Evolutionary conservation across 2,888 invertebrate species (phyloP), one percentile per base, ranked within the genome.

Genomic region (Heliconius ethilla): DNA sequence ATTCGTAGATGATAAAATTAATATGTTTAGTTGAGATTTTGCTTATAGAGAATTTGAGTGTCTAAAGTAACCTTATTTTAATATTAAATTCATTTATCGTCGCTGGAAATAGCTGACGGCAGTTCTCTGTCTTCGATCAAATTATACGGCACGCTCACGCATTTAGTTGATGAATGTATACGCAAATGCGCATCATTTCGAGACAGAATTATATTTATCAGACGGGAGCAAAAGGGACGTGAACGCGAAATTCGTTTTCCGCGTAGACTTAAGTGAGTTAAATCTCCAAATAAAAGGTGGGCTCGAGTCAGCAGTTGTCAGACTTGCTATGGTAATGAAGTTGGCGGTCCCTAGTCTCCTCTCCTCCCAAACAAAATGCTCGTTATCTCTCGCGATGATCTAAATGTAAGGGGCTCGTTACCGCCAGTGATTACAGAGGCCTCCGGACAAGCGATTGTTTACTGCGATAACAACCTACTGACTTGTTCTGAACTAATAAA

Each of bases 241-340:
- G 66, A 81, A 82, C 82, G 82, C 82, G 83, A 88, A 89, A 89
- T 91, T 90, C 90, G 88, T 89, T 90, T 88, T 86, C 87, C 86
- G 87, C 87, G 88, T 88, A 90, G 91, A 90, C 89, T 90, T 91
- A 92, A 93, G 89, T 90, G 90, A 92, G 92, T 93, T 91, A 93
- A 94, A 91, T 91, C 91, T 88, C 87, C 89, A 90, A 91, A 92
- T 92, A 92, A 91, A 92, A 92, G 92, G 92, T 92, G 87, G 87
- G 89, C 85, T 87, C 83, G 85, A 89, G 89, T 92, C 90, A 89
- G 89, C 92, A 84, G 84, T 82, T 88, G 90, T 90, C 89, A 90
- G 80, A 66, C 86, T 83, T 83, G 87, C 87, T 89, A 90, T 90
- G 90, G 86, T 90, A 91, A 91, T 91, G 90, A 89, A 88, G 87